Percentiles rank a stretch among this genome's conserved stretches.
Conservation (phyloP, 2,797 vertebrate species). For the Buceros bicornis region DNA sequence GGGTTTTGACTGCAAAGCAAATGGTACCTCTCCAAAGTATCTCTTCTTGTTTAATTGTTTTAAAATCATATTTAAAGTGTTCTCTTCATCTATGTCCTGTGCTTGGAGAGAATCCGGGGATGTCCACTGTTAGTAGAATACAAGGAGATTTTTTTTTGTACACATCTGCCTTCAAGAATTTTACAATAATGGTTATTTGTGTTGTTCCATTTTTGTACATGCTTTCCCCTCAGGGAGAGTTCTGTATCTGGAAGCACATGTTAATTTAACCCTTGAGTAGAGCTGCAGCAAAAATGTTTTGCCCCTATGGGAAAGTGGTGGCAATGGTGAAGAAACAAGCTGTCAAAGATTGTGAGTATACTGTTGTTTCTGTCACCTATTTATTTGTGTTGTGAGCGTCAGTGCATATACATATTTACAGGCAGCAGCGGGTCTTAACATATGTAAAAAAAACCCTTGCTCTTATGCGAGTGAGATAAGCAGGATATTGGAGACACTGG, state of each 20-base stretch:
- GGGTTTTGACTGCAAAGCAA: conserved; percentile 7
- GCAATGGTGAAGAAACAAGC: neutral
- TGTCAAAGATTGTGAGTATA: neutral
- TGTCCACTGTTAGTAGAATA: neutral
- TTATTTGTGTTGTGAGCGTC: conserved; percentile 9
- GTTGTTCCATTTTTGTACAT: conserved; percentile 46
- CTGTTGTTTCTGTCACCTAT: neutral
- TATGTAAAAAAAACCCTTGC: neutral
- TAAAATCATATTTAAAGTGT: neutral
- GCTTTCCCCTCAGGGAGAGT: conserved; percentile 47
- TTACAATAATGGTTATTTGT: conserved; percentile 38
- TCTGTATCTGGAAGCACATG: conserved; percentile 39
- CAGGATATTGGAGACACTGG: neutral
- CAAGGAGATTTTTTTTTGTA: neutral
- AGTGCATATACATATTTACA: neutral
- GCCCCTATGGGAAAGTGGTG: conserved; percentile 2
- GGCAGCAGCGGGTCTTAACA: neutral
- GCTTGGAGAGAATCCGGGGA: conserved; percentile 23
- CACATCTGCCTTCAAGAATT: conserved; percentile 26
- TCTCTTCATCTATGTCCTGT: conserved; percentile 7
- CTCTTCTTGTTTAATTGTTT: conserved; percentile 20
- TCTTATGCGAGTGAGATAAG: neutral
- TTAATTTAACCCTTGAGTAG: conserved; percentile 50
- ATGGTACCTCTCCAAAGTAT: neutral
- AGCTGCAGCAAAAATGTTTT: conserved; percentile 6